phyloP scores from a whole-genome alignment of 2,888 invertebrate species.

The Drosophila rubida region DNA sequence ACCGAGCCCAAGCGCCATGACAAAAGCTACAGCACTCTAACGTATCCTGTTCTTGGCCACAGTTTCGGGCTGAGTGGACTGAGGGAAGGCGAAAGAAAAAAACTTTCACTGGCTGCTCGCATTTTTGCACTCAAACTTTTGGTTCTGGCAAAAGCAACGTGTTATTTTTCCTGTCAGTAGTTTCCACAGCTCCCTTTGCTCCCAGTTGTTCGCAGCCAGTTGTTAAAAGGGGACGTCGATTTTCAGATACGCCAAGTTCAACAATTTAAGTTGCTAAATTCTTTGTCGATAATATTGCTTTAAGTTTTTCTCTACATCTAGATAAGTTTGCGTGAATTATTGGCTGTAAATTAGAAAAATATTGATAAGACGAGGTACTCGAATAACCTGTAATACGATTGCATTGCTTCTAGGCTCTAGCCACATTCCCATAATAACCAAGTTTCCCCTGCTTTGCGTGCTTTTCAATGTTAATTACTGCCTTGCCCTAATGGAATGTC shows the following conservation, averaged over 20 bases:
- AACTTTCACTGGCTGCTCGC: constrained; percentile 59
- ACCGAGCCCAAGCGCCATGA: background rate
- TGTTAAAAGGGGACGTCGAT: constrained; percentile 17
- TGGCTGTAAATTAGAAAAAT: too few species aligned
- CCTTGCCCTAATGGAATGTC: background rate
- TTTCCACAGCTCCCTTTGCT: constrained; percentile 22
- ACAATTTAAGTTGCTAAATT: constrained; percentile 27
- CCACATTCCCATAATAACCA: background rate
- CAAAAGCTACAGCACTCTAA: constrained; percentile 61
- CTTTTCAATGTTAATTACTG: constrained; percentile 9
- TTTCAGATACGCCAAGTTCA: constrained; percentile 7
- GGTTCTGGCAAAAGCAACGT: constrained; percentile 20
- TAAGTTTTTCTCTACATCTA: too few species aligned
- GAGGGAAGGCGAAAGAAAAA: constrained; percentile 1
- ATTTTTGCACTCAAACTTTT: constrained; percentile 45
- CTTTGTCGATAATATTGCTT: background rate
- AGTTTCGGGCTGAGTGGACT: constrained; percentile 25
- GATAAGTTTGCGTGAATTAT: too few species aligned
- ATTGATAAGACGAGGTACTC: too few species aligned
- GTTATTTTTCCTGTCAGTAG: constrained; percentile 20
- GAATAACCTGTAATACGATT: constrained; percentile 9
- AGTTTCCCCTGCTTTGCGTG: background rate
- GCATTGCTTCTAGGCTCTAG: background rate
- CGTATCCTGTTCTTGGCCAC: constrained; percentile 44
- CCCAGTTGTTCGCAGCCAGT: constrained; percentile 22